phyloP scores from a whole-genome alignment of 64 coral and sea anemone genomes.

The Hydrozoanthus tunicans region DNA sequence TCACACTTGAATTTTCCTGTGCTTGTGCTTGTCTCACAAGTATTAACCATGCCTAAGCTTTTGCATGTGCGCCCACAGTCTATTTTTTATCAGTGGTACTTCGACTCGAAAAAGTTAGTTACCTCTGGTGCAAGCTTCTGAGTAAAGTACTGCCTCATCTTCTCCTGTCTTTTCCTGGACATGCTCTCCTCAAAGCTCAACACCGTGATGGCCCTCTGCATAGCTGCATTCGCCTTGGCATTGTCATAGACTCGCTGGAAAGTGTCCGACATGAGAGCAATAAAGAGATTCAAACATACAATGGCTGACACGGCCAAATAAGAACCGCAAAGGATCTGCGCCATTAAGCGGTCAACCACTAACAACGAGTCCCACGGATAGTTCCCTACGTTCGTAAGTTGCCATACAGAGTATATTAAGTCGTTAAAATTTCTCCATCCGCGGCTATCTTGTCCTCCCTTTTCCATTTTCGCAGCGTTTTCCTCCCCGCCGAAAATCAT shows the following conservation, averaged over 20 bases:
- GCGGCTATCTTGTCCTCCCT: conserved; percentile 43
- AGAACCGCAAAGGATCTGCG: conserved; percentile 90
- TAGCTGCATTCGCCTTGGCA: conserved; percentile 92
- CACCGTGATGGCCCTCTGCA: conserved; percentile 88
- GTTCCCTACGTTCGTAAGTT: conserved; percentile 92
- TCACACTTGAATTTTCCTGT: no score
- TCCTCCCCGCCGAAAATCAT: conserved; percentile 86
- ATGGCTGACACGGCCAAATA: conserved; percentile 92
- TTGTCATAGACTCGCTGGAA: conserved; percentile 99
- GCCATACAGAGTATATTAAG: conserved; percentile 98
- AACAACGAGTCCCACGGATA: conserved; percentile 92
- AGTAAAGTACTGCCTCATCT: conserved; percentile 63
- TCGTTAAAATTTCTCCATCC: conserved; percentile 93
- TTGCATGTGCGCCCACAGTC: no score
- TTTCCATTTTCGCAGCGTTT: conserved; percentile 74
- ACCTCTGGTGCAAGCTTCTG: conserved; percentile 81
- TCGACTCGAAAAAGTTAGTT: background rate
- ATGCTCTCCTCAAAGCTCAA: conserved; percentile 84
- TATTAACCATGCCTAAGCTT: no score
- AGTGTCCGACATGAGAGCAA: conserved; percentile 98
- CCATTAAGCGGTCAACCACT: conserved; percentile 85
- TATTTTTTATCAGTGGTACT: no score
- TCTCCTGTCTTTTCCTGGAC: conserved; percentile 58
- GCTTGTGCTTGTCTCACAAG: no score
- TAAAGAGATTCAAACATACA: conserved; percentile 94